Conservation (phyloP, 2,113 vertebrate genomes). For the Anas platyrhynchos region DNA sequence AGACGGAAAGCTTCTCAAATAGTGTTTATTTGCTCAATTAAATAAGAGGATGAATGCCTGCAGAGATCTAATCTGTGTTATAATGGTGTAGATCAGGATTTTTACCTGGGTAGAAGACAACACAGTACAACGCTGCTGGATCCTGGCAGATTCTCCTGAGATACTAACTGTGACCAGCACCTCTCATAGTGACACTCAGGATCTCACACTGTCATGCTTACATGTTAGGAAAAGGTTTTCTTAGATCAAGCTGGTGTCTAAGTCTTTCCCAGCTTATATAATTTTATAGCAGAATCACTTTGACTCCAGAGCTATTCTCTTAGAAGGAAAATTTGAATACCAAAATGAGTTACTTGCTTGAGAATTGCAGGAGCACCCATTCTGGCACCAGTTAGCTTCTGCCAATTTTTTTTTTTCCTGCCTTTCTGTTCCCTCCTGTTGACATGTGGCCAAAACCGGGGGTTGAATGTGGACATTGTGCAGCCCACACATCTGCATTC, state of each 20-base stretch:
- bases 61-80: not conserved
- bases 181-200: not conserved
- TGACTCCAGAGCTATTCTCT: not conserved
- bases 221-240: not conserved
- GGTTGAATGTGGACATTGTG: slow-evolving; percentile 39
- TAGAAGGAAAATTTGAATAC: not conserved
- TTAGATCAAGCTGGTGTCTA: not conserved
- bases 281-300: not conserved
- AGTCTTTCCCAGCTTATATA: not conserved
- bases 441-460: not conserved
- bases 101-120: not conserved
- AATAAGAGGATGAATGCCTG: not conserved
- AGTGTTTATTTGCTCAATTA: slow-evolving; percentile 56
- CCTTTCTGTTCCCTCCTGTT: slow-evolving; percentile 18
- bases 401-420: not conserved
- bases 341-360: not conserved
- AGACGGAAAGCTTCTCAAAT: slow-evolving; percentile 53
- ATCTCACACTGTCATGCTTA: not conserved
- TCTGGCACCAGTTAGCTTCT: slow-evolving; percentile 15
- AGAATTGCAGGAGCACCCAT: not conserved
- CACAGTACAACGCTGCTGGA: not conserved
- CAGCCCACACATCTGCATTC: slow-evolving; percentile 41
- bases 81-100: not conserved
- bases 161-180: not conserved
- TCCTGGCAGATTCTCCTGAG: not conserved